A percentile compares a stretch with the other conserved stretches of the same genome.
phyloP scores from a whole-genome alignment of 2,888 invertebrate genomes.

The Biston betularia region DNA sequence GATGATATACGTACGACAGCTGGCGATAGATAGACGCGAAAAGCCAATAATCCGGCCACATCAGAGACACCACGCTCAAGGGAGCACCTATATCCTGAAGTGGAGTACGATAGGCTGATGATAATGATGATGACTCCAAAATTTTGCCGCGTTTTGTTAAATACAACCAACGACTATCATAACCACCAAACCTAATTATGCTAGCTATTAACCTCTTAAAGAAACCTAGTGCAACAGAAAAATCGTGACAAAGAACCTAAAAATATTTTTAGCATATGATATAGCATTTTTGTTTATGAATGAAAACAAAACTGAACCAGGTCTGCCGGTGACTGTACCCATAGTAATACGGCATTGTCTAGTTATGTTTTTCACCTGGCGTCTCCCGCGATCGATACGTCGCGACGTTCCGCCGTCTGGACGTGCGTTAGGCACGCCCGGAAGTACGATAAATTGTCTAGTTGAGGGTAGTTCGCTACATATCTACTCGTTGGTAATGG shows the following conservation, averaged over 20 bases:
- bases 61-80: no score
- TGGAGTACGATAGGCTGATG: no score
- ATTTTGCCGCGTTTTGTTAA: no score
- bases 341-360: slow-evolving; percentile 33
- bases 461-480: slow-evolving; percentile 8
- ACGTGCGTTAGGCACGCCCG: slow-evolving; percentile 21
- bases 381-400: slow-evolving; percentile 63
- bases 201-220: no score
- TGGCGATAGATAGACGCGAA: no score
- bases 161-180: no score
- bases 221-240: no score
- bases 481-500: slow-evolving; percentile 1
- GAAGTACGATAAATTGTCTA: slow-evolving; percentile 23
- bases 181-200: no score
- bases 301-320: not conserved
- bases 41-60: no score
- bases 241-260: not conserved
- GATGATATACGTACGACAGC: no score
- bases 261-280: not conserved
- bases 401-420: slow-evolving; percentile 52
- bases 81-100: no score
- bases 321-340: slow-evolving; percentile 1
- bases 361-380: slow-evolving; percentile 57
- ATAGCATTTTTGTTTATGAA: not conserved
- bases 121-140: no score